These are phyloP conservation scores for Scaptomyza tumidula DNA, from an alignment of 2,888 invertebrate species.

Conservation along the genomic window DNA sequence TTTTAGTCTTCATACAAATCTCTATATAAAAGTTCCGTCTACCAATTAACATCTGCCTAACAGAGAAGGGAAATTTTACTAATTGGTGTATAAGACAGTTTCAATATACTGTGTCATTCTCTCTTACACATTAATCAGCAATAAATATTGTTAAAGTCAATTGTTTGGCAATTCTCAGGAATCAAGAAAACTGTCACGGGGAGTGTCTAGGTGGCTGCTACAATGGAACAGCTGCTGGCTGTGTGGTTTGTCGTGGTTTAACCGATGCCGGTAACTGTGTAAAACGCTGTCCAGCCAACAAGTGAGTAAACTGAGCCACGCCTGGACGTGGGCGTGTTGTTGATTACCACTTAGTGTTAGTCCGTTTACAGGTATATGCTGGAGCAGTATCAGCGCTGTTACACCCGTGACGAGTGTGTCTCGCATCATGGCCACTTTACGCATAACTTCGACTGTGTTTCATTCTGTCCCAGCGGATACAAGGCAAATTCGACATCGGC, in stretches of 20 bases:
- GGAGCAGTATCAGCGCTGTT: constrained; percentile 86
- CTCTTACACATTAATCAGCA: background rate
- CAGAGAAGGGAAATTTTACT: background rate
- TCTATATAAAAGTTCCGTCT: too few relatives aligned
- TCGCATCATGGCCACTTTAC: constrained; percentile 68
- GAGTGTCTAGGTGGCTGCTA: constrained; percentile 93
- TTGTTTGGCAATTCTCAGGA: constrained; percentile 42
- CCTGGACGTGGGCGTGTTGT: constrained; percentile 2
- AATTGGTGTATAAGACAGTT: background rate
- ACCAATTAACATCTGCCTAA: background rate
- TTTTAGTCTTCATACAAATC: too few relatives aligned
- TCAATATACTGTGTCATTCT: background rate
- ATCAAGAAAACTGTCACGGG: constrained; percentile 86
- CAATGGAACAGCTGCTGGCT: constrained; percentile 85
- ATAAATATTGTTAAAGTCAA: background rate
- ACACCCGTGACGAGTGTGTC: constrained; percentile 89
- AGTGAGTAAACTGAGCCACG: constrained; percentile 84
- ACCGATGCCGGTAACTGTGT: constrained; percentile 87
- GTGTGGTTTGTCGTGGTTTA: constrained; percentile 89
- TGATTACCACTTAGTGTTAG: constrained; percentile 30
- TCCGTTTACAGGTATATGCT: constrained; percentile 65
- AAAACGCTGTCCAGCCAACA: constrained; percentile 87
- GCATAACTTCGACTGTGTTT: constrained; percentile 55
- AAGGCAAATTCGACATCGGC: constrained; percentile 32
- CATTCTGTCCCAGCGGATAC: constrained; percentile 70